These are phyloP conservation scores for Synanthedon formicaeformis DNA, from an alignment of 2,888 invertebrate species.

Conservation along the genomic window DNA sequence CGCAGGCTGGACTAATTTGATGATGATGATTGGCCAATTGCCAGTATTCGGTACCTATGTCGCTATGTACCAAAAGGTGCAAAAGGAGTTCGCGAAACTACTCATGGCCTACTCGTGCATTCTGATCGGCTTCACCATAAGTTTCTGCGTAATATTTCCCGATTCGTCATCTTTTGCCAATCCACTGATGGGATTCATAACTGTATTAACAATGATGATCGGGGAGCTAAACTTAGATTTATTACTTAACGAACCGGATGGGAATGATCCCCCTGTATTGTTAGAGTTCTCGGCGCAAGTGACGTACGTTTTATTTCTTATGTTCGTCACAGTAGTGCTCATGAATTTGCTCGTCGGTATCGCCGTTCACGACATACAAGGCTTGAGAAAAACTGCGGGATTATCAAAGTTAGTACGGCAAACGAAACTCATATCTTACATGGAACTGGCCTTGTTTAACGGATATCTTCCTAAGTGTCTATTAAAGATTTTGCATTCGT, in stretches of 20 bases:
- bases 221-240: conserved; percentile 85
- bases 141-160: conserved; percentile 90
- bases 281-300: conserved; percentile 85
- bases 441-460: conserved; percentile 84
- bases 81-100: conserved; percentile 88
- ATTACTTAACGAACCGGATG: conserved; percentile 80
- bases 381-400: conserved; percentile 86
- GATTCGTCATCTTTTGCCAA: conserved; percentile 85
- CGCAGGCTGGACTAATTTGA: conserved; percentile 89
- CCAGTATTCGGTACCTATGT: conserved; percentile 91
- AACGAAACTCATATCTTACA: conserved; percentile 88
- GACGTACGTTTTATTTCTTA: conserved; percentile 82
- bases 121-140: conserved; percentile 86
- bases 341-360: conserved; percentile 90
- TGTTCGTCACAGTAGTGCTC: conserved; percentile 86
- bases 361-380: conserved; percentile 89
- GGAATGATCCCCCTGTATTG: conserved; percentile 80
- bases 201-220: conserved; percentile 90
- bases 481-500: conserved; percentile 79
- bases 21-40: conserved; percentile 90
- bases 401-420: conserved; percentile 85
- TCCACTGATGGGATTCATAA: conserved; percentile 86
- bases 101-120: conserved; percentile 87
- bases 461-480: conserved; percentile 82
- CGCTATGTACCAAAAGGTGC: conserved; percentile 90